phyloP scores from a whole-genome alignment of 2,113 vertebrate species.

The Actenoides lindsayi region DNA sequence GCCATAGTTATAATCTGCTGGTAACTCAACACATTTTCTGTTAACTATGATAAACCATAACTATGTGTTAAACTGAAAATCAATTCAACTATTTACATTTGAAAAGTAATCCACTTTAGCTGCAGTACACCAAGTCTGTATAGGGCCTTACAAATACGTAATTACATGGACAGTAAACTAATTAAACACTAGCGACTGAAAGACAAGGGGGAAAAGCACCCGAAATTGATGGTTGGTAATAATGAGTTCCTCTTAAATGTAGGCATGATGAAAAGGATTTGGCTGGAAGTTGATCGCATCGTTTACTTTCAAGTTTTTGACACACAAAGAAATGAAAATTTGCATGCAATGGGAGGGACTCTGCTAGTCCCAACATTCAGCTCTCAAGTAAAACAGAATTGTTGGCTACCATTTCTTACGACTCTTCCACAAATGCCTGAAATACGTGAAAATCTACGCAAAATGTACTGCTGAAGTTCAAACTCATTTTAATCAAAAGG shows the following conservation, averaged over 20 bases:
- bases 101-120: background rate
- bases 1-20: background rate
- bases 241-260: background rate
- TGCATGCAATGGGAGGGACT: background rate
- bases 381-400: background rate
- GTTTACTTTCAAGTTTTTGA: background rate
- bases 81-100: background rate
- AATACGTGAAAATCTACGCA: background rate
- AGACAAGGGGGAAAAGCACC: background rate
- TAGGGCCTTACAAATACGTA: background rate
- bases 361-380: background rate
- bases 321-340: background rate
- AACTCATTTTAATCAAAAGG: background rate
- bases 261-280: background rate
- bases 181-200: background rate
- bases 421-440: background rate
- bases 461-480: background rate
- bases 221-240: background rate
- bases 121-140: background rate
- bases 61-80: background rate
- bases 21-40: background rate
- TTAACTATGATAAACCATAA: conserved; percentile 5
- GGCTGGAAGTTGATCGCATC: background rate
- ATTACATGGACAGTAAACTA: background rate
- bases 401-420: background rate